Evolutionary conservation across 1,140 invertebrate genomes (phyloP).

Genomic region (Neodiprion lecontei): DNA sequence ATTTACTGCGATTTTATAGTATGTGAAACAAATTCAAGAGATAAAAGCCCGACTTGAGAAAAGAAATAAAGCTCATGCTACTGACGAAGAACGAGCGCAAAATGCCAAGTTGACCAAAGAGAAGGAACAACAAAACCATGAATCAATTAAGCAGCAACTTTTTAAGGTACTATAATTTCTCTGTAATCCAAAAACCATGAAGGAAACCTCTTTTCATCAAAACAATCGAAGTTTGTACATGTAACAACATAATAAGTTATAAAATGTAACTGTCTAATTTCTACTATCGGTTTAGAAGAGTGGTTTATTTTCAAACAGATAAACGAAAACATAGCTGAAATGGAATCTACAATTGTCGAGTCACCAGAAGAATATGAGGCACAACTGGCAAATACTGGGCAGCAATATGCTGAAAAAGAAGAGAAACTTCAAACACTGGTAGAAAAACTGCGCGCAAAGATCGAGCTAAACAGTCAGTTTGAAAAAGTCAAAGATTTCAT

Average conservation of each 20-base stretch:
- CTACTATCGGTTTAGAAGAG: no score
- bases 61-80: constrained; percentile 22
- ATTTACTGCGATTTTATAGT: constrained; percentile 20
- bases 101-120: constrained; percentile 13
- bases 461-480: constrained; percentile 36
- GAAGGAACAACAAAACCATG: constrained; percentile 23
- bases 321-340: constrained; percentile 31
- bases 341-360: constrained; percentile 40
- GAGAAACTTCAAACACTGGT: constrained; percentile 34
- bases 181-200: neutral
- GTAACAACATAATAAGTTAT: neutral
- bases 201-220: constrained; percentile 7
- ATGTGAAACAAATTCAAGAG: constrained; percentile 33
- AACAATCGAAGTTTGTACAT: neutral
- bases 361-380: constrained; percentile 38
- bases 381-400: constrained; percentile 34
- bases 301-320: constrained; percentile 28
- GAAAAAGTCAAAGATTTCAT: constrained; percentile 31
- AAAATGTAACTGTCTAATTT: constrained; percentile 4
- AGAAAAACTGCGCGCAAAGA: constrained; percentile 37
- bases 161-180: neutral
- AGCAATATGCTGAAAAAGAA: constrained; percentile 28
- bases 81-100: constrained; percentile 23
- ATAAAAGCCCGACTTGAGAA: constrained; percentile 19
- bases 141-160: neutral